Conservation (phyloP, 2,797 vertebrate genomes). For the Sebastes wilsoni region DNA sequence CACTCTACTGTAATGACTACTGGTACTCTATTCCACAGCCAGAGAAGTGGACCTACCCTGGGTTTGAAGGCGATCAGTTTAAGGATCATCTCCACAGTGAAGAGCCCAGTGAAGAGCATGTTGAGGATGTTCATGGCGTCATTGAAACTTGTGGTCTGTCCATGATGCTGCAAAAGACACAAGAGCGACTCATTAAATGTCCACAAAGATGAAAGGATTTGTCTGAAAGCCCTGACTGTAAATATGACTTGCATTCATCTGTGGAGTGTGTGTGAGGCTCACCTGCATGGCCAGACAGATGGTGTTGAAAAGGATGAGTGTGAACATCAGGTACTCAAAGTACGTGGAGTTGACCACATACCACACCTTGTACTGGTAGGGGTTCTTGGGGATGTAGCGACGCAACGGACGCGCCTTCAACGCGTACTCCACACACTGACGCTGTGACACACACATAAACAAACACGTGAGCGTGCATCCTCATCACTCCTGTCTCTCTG, state of each 20-base stretch:
- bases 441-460: conserved; percentile 77
- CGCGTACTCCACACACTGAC: conserved; percentile 98
- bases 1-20: background rate
- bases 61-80: conserved; percentile 99
- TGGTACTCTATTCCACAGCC: background rate
- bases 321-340: conserved; percentile 99
- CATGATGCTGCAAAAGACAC: conserved; percentile 80
- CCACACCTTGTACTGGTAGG: conserved; percentile 99
- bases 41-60: conserved; percentile 86
- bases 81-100: conserved; percentile 99
- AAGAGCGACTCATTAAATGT: background rate
- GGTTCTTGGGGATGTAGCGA: conserved; percentile 99
- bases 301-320: conserved; percentile 98
- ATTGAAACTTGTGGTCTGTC: conserved; percentile 90
- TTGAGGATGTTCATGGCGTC: conserved; percentile 99
- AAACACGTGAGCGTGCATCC: background rate
- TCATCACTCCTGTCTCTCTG: background rate
- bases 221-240: background rate
- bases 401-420: conserved; percentile 95
- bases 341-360: conserved; percentile 99
- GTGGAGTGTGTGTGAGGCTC: conserved; percentile 37
- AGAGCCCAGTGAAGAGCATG: conserved; percentile 99
- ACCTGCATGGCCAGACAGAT: conserved; percentile 99
- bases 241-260: background rate
- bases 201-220: background rate